These are phyloP conservation scores for Aphrocallistes beatrix DNA, from an alignment of 37 sponge, comb jelly and placozoan genomes.

Conservation along the genomic window DNA sequence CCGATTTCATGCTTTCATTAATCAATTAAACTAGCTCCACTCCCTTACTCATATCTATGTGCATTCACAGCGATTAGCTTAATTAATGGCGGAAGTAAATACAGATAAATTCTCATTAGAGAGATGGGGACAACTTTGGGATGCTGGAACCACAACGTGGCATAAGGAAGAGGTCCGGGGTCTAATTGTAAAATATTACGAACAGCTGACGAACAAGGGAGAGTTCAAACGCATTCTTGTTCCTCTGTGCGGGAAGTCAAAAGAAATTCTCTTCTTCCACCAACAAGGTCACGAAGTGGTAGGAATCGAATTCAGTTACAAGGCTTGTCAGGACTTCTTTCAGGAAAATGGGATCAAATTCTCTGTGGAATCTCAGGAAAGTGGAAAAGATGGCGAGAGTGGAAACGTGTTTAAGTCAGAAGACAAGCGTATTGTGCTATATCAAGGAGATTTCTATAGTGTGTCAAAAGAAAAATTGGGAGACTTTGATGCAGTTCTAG, in stretches of 20 bases:
- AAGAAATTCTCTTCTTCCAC: not conserved
- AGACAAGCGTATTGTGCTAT: not conserved
- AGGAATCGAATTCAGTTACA: not conserved
- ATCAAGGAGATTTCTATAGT: not conserved
- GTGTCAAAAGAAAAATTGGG: not conserved
- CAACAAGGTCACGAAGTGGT: not conserved
- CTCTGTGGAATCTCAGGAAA: not conserved
- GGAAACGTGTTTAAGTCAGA: not conserved
- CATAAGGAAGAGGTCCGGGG: not conserved
- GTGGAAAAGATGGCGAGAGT: too few species aligned
- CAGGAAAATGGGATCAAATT: slow-evolving; percentile 2
- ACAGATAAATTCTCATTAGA: not conserved
- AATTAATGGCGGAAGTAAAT: not conserved
- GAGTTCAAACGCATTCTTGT: not conserved
- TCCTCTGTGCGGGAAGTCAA: not conserved
- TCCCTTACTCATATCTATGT: too few species aligned
- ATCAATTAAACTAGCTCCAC: too few species aligned
- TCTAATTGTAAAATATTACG: not conserved
- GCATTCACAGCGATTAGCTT: too few species aligned
- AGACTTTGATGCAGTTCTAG: not conserved
- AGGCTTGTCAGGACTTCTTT: slow-evolving; percentile 1
- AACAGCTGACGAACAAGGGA: not conserved
- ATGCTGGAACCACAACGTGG: not conserved
- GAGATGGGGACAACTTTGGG: not conserved
- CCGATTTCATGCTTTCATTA: too few species aligned